Base-by-base conservation (phyloP, 2,797 vertebrate genomes). In the Odontamblyopus lacepedii region DNA sequence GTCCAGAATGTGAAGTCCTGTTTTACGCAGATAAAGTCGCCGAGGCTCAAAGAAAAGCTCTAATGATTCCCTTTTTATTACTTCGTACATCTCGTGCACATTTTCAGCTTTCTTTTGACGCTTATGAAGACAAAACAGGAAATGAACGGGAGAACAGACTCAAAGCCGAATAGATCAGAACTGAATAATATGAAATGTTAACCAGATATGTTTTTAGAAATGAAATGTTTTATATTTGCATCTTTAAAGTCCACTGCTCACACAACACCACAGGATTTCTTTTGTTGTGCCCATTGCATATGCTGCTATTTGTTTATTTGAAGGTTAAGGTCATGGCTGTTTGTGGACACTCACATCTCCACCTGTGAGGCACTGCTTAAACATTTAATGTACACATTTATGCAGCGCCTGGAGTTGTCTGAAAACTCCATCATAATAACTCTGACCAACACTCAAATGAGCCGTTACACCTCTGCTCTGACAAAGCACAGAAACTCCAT, bases 1-100 rank as follows among this genome's bases (percentile, higher is more conserved):
- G 70, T 67, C 69, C 69, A 50, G 64, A 38, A 61, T 29, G 56
- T 35, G 63, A 61, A 76, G 76, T 74, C 79, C 59, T 69, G 60
- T 73, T 74, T 67, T 29, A 16, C 53, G 67, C 64, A 74, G 67
- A 80, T 63, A 74, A 69, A 72, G 19, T 57, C 23, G 63, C 29
- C 48, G 57, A 63, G 27, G 2, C 50, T 55, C 27, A 67, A n/a
- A 35, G 65, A 55, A 67, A 67, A n/a, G 27, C 41, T 64, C 41
- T 53, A 63, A 35, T 63, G 60, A 53, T 63, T 51, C 65, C 65
- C 18, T 55, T 67, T 67, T 67, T 67, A 67, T 62, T 71, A 50
- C 27, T 30, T 63, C 48, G 44, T 50, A 62, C 27, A 32, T 70
- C 48, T 51, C 41, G 50, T 53, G 26, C 44, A 62, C 59, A 61